Percentiles rank a stretch among this genome's conserved stretches.
Evolutionary conservation across 2,113 vertebrate genomes (phyloP).

Genomic region (Spea bombifrons): DNA sequence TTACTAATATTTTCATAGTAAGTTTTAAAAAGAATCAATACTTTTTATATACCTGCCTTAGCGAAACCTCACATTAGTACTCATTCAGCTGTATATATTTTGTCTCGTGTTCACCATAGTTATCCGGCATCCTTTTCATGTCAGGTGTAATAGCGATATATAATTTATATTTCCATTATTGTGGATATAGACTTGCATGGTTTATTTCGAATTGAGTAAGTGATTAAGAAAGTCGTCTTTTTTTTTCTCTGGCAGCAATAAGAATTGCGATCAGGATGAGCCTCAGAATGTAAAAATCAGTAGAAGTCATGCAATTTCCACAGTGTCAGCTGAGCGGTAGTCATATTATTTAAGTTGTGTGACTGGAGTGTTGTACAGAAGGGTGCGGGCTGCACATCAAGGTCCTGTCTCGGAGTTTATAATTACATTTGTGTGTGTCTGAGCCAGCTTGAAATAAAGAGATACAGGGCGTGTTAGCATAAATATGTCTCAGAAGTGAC

Average conservation of each 20-base stretch:
- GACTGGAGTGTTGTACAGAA: background rate
- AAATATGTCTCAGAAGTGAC: background rate
- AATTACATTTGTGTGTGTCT: slow-evolving; percentile 4
- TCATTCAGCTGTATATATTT: no score
- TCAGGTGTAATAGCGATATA: no score
- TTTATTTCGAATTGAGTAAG: background rate
- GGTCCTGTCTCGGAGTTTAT: background rate
- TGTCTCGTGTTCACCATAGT: no score
- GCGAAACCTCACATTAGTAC: no score
- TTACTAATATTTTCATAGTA: no score
- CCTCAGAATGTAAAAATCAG: background rate
- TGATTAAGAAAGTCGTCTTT: background rate
- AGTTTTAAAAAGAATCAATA: no score
- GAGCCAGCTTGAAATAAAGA: background rate
- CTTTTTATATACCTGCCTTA: no score
- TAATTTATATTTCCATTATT: no score
- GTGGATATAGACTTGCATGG: no score
- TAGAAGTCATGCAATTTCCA: slow-evolving; percentile 10
- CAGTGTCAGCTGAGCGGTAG: background rate
- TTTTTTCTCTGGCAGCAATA: background rate
- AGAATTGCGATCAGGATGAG: background rate
- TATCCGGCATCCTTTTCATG: no score
- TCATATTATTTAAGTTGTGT: slow-evolving; percentile 2
- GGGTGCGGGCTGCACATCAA: background rate
- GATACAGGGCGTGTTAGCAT: background rate